phyloP scores from a whole-genome alignment of 2,888 invertebrate species.

The Ophonus ardosiacus region DNA sequence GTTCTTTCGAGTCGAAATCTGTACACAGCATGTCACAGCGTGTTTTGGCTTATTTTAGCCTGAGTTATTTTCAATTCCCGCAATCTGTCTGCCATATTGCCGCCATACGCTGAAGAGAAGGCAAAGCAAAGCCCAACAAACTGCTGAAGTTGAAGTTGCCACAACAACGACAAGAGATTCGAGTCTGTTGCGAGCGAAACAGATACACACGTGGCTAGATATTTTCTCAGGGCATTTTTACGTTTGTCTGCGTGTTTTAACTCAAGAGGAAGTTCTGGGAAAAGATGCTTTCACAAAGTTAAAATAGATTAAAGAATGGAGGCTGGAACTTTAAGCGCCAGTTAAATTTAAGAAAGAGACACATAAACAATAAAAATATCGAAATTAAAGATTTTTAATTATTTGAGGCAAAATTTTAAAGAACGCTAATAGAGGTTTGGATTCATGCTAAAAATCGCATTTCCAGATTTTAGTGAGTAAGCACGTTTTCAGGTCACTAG shows the following conservation, averaged over 20 bases:
- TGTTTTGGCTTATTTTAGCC: constrained; percentile 74
- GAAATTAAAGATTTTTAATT: too few species aligned
- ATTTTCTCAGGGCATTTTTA: constrained; percentile 28
- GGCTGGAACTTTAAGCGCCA: neutral
- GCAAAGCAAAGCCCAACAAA: neutral
- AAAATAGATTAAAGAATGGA: neutral
- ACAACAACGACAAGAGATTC: too few species aligned
- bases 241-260: neutral
- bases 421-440: too few species aligned
- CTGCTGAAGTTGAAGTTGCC: too few species aligned
- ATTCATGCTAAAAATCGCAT: too few species aligned
- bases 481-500: too few species aligned
- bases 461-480: too few species aligned
- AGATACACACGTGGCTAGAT: neutral
- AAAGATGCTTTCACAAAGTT: neutral
- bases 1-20: constrained; percentile 69
- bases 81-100: constrained; percentile 75
- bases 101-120: constrained; percentile 65
- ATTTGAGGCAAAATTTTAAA: too few species aligned
- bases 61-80: constrained; percentile 75
- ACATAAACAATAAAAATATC: too few species aligned
- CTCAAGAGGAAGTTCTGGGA: neutral
- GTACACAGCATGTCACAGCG: constrained; percentile 74
- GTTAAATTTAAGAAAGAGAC: too few species aligned
- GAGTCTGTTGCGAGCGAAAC: neutral